A percentile compares a stretch with the other conserved stretches of the same genome.
These are phyloP conservation scores for Theretra japonica DNA, from an alignment of 2,888 invertebrate species.

Conservation along the genomic window DNA sequence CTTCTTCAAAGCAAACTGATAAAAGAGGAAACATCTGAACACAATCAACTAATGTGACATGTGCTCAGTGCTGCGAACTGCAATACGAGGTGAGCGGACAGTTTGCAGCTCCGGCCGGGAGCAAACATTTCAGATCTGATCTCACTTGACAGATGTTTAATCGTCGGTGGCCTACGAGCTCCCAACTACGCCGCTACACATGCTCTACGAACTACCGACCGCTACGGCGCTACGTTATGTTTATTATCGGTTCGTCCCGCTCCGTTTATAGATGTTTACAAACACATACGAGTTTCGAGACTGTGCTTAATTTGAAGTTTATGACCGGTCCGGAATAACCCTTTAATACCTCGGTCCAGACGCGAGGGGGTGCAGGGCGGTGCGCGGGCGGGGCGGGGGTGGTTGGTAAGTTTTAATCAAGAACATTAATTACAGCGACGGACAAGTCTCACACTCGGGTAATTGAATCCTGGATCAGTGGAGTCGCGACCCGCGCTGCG, in stretches of 20 bases:
- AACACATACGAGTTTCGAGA: conserved; percentile 31
- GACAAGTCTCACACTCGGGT: conserved; percentile 43
- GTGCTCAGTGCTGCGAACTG: too few relatives aligned
- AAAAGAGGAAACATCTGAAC: too few relatives aligned
- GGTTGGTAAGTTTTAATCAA: conserved; percentile 50
- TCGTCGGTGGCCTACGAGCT: neutral
- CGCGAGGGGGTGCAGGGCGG: neutral
- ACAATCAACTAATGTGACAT: too few relatives aligned
- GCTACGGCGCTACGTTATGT: neutral
- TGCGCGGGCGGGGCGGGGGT: neutral
- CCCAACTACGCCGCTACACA: neutral
- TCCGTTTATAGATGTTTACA: conserved; percentile 11
- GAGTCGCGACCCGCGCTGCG: conserved; percentile 27
- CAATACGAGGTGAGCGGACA: too few relatives aligned
- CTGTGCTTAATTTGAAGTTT: conserved; percentile 35
- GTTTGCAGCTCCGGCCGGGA: too few relatives aligned
- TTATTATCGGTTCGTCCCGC: neutral
- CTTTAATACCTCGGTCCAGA: conserved; percentile 21
- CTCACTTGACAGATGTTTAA: neutral
- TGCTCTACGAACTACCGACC: neutral
- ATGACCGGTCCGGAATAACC: conserved; percentile 35
- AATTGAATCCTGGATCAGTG: conserved; percentile 49
- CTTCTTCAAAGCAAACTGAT: too few relatives aligned
- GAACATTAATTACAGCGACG: conserved; percentile 49
- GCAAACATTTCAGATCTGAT: neutral